These are phyloP conservation scores for Gallinago paraguaiae DNA, from an alignment of 2,113 vertebrate genomes.

Conservation along the genomic window DNA sequence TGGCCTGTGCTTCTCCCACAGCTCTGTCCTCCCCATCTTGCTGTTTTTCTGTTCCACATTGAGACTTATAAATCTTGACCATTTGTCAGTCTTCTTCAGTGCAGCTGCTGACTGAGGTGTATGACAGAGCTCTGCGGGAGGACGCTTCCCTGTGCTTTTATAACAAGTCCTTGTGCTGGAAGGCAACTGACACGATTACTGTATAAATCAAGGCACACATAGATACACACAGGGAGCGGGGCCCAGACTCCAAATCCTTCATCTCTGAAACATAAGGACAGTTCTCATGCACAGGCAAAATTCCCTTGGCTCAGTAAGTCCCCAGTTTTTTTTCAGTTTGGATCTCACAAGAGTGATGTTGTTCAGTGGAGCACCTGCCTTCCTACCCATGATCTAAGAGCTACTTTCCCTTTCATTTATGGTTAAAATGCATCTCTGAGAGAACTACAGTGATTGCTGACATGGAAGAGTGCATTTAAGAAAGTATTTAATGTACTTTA, in stretches of 20 bases:
- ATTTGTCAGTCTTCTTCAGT: neutral
- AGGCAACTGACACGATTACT: neutral
- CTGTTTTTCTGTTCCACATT: neutral
- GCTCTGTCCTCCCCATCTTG: neutral
- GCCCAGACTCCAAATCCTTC: neutral
- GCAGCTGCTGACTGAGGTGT: neutral
- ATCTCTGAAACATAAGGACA: neutral
- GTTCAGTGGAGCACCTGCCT: neutral
- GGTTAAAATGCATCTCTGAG: neutral
- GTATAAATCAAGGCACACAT: neutral
- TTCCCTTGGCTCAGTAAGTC: neutral
- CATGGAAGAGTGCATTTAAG: neutral
- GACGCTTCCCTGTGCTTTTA: neutral
- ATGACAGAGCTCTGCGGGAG: neutral
- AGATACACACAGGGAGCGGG: neutral
- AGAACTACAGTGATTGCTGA: neutral
- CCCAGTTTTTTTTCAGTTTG: neutral
- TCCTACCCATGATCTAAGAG: neutral
- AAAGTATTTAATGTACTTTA: neutral
- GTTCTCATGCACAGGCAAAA: neutral
- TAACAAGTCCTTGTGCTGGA: conserved; percentile 1
- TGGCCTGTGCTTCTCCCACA: neutral
- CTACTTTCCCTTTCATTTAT: neutral
- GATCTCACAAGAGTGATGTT: neutral
- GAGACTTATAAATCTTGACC: neutral